A percentile compares a stretch with the other conserved stretches of the same genome.
Evolutionary conservation across 2,113 vertebrate species (phyloP).

Genomic region (Lathamus discolor): DNA sequence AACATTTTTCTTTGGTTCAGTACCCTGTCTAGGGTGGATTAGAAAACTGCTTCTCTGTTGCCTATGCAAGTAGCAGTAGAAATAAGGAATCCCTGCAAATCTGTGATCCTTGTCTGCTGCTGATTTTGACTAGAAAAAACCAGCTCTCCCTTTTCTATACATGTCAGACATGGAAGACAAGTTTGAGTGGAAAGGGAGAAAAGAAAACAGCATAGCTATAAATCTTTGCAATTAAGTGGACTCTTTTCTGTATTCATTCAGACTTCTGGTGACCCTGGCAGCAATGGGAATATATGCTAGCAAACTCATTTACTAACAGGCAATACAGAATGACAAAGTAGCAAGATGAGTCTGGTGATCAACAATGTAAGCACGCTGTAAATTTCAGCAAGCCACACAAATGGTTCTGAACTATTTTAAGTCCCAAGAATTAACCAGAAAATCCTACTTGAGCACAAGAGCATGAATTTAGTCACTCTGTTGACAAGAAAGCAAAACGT

Average conservation of each 20-base stretch:
- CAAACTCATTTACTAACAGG: slow-evolving; percentile 22
- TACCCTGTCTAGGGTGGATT: not conserved
- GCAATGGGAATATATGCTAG: slow-evolving; percentile 25
- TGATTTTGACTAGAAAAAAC: not conserved
- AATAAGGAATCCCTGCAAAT: not conserved
- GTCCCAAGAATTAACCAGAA: not conserved
- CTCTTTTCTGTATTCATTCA: slow-evolving; percentile 10
- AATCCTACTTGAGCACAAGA: not conserved
- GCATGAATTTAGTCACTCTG: not conserved
- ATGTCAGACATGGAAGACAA: slow-evolving; percentile 41
- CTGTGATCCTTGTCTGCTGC: not conserved
- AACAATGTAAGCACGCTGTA: not conserved
- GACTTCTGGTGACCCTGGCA: slow-evolving; percentile 41
- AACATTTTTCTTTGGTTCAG: not conserved
- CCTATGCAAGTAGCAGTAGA: not conserved
- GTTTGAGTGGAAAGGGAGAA: slow-evolving; percentile 36
- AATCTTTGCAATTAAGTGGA: slow-evolving; percentile 51
- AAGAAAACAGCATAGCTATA: slow-evolving; percentile 46
- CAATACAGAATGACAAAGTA: not conserved
- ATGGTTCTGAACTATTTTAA: slow-evolving; percentile 4
- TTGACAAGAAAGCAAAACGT: not conserved
- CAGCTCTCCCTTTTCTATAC: slow-evolving; percentile 16
- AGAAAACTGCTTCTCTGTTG: not conserved
- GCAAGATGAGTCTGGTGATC: not conserved
- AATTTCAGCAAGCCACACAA: slow-evolving; percentile 9